Percentiles rank a stretch among this genome's conserved stretches.
These are phyloP conservation scores for Branchinecta lynchi DNA, from an alignment of 1,140 invertebrate species.

Conservation along the genomic window DNA sequence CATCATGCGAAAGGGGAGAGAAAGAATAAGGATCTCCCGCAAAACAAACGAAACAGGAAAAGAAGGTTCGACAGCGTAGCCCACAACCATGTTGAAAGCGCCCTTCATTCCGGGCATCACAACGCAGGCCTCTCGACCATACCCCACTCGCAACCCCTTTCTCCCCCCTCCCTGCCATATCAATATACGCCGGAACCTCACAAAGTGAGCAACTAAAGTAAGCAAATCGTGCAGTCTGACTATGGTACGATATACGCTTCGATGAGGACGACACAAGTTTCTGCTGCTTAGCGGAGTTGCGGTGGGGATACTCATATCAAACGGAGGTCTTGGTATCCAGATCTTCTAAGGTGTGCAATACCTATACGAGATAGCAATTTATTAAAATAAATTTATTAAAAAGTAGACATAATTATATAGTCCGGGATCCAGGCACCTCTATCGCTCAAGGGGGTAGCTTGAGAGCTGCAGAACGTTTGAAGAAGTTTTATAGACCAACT, in stretches of 20 bases:
- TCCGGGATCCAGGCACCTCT: too few species aligned
- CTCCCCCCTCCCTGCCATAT: background rate
- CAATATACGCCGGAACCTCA: background rate
- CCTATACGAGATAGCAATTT: background rate
- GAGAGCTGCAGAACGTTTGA: background rate
- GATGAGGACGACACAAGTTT: background rate
- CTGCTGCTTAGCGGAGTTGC: background rate
- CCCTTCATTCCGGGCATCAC: background rate
- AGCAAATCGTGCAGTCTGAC: background rate
- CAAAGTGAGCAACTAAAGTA: background rate
- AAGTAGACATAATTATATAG: background rate
- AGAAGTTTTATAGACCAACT: background rate
- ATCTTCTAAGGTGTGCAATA: background rate
- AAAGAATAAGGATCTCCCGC: background rate
- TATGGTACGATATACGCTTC: background rate
- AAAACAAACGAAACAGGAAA: background rate
- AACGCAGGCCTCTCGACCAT: background rate
- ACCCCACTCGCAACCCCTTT: background rate
- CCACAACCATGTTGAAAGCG: background rate
- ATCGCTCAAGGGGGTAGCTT: too few species aligned
- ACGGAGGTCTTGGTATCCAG: background rate
- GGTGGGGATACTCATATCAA: slow-evolving; percentile 10
- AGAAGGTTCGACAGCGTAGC: background rate
- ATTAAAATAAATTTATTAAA: background rate
- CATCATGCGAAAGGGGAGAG: background rate